These are phyloP conservation scores for Ondatra zibethicus DNA, from an alignment of 2,113 vertebrate genomes.

Conservation along the genomic window DNA sequence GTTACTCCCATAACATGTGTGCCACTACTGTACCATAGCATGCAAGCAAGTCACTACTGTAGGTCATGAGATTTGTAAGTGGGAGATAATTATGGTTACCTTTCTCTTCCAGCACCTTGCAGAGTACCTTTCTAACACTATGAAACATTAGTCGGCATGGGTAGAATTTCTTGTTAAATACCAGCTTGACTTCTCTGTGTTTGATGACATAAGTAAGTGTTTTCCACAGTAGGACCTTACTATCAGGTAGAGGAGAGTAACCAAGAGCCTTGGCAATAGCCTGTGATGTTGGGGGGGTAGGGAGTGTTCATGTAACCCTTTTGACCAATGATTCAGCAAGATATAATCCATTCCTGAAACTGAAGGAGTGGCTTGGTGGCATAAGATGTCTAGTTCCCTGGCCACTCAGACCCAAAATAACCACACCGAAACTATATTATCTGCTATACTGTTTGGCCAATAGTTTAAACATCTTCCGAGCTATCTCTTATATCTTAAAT, in stretches of 20 bases:
- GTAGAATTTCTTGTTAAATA: background rate
- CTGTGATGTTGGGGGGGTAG: background rate
- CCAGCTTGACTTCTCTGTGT: background rate
- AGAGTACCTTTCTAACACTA: background rate
- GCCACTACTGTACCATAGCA: background rate
- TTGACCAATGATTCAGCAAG: background rate
- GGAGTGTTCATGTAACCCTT: background rate
- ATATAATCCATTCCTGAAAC: background rate
- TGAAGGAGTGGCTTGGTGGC: background rate
- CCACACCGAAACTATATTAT: too few species aligned
- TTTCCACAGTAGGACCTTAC: background rate
- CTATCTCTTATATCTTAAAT: too few species aligned
- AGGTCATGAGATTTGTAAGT: background rate
- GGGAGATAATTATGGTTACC: background rate
- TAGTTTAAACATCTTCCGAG: too few species aligned
- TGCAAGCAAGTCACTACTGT: background rate
- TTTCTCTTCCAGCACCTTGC: background rate
- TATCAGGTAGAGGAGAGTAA: background rate
- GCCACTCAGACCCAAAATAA: too few species aligned
- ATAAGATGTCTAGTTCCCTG: background rate
- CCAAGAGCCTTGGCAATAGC: background rate
- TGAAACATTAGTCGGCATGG: background rate
- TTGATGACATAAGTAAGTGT: background rate
- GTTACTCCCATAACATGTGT: background rate
- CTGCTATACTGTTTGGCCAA: too few species aligned